A percentile compares a stretch with the other conserved stretches of the same genome.
Evolutionary conservation across 2,888 invertebrate genomes (phyloP).

Genomic region (Papilio gigon): DNA sequence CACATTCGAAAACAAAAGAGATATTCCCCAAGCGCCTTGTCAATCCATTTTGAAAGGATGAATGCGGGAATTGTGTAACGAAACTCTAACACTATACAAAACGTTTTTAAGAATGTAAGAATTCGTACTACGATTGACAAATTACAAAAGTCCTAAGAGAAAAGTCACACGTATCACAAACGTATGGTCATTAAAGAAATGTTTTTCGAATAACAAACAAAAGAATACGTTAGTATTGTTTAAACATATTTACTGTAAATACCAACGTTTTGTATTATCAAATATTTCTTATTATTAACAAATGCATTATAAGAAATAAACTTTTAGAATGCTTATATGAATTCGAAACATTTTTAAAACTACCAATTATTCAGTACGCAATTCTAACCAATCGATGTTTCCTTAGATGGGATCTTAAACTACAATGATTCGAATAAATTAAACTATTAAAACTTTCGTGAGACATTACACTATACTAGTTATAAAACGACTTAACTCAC

Average conservation of each 20-base stretch:
- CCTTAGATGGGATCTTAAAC: no score
- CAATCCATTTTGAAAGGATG: conserved; percentile 13
- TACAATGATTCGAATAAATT: no score
- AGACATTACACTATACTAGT: no score
- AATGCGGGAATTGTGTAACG: conserved; percentile 18
- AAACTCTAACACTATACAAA: neutral
- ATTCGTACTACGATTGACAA: neutral
- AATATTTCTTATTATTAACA: neutral
- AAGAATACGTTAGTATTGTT: neutral
- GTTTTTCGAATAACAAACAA: neutral
- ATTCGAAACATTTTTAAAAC: no score
- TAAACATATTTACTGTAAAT: neutral
- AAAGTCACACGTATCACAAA: neutral
- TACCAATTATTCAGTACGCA: no score
- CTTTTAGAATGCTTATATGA: neutral
- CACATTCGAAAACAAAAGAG: conserved; percentile 28
- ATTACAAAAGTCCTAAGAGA: neutral
- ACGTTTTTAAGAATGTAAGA: neutral
- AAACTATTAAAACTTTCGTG: no score
- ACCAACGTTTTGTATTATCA: neutral
- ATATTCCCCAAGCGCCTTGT: conserved; percentile 17
- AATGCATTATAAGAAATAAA: neutral
- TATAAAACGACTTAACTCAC: no score
- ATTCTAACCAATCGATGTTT: no score
- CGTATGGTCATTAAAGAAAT: conserved; percentile 12